Evolutionary conservation across 2,797 vertebrate species (phyloP).

Genomic region (Spinibarbus caldwelli): DNA sequence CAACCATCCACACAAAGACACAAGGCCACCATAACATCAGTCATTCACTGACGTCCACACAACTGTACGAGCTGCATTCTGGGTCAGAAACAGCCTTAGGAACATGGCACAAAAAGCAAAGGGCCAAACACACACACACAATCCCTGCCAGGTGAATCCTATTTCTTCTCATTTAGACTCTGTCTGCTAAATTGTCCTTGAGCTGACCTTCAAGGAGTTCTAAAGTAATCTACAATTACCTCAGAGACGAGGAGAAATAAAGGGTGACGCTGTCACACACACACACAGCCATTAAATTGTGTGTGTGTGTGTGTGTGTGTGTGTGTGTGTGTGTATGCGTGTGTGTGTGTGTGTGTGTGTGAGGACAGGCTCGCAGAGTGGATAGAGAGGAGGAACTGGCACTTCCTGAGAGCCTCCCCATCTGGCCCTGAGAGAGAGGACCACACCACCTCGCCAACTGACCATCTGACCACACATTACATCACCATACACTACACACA

Average conservation of each 20-base stretch:
- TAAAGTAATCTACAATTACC: constrained; percentile 74
- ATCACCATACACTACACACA: constrained; percentile 31
- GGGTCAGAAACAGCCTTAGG: background rate
- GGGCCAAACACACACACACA: background rate
- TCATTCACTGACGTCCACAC: constrained; percentile 7
- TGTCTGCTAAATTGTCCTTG: constrained; percentile 45
- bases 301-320: constrained; percentile 39
- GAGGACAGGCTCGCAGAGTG: constrained; percentile 9
- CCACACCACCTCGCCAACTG: constrained; percentile 52
- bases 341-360: constrained; percentile 36
- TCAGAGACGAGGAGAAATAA: constrained; percentile 53
- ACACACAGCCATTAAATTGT: constrained; percentile 44
- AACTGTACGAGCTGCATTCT: background rate
- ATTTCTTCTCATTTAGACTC: constrained; percentile 62
- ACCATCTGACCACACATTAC: constrained; percentile 64
- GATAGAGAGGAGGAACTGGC: constrained; percentile 49
- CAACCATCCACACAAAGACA: background rate
- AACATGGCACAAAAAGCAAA: background rate
- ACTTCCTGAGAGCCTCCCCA: constrained; percentile 54
- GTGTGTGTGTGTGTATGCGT: constrained; percentile 34
- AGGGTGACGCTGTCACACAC: constrained; percentile 64
- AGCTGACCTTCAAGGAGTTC: constrained; percentile 49
- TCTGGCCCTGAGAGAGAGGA: constrained; percentile 55
- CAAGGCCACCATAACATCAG: background rate
- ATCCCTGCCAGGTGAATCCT: constrained; percentile 26